A percentile compares a stretch with the other conserved stretches of the same genome.
phyloP scores from a whole-genome alignment of 2,888 invertebrate genomes.

The Oxytorus armatus region DNA sequence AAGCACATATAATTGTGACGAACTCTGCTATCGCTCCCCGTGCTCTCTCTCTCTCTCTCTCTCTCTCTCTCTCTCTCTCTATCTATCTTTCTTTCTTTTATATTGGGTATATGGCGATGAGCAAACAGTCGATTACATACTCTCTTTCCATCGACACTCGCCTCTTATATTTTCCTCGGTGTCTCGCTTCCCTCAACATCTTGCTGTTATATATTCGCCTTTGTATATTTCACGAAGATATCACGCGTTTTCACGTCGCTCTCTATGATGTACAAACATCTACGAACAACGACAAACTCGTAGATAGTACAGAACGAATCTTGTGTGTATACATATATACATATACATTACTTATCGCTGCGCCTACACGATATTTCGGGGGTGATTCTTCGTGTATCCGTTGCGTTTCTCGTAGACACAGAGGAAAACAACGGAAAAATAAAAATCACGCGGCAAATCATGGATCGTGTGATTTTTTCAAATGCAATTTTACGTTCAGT shows the following conservation, averaged over 20 bases:
- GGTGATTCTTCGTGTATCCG: conserved; percentile 5
- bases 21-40: conserved; percentile 52
- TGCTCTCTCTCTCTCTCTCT: conserved; percentile 19
- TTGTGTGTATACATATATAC: conserved; percentile 9
- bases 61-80: background rate
- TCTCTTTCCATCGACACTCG: conserved; percentile 41
- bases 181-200: conserved; percentile 21
- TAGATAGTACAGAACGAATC: conserved; percentile 61
- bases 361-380: conserved; percentile 32
- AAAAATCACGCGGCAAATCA: background rate
- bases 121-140: conserved; percentile 58
- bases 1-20: conserved; percentile 21
- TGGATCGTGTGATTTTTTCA: too few relatives aligned
- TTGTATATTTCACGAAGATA: background rate
- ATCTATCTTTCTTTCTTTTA: conserved; percentile 1
- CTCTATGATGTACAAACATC: background rate
- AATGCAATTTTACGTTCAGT: too few relatives aligned
- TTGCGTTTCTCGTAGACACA: background rate
- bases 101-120: conserved; percentile 42
- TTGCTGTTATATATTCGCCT: background rate
- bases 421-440: background rate
- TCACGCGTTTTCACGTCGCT: background rate
- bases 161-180: conserved; percentile 13
- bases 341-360: conserved; percentile 53
- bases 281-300: conserved; percentile 10